phyloP scores from a whole-genome alignment of 2,113 vertebrate genomes.

The Proteles cristata region DNA sequence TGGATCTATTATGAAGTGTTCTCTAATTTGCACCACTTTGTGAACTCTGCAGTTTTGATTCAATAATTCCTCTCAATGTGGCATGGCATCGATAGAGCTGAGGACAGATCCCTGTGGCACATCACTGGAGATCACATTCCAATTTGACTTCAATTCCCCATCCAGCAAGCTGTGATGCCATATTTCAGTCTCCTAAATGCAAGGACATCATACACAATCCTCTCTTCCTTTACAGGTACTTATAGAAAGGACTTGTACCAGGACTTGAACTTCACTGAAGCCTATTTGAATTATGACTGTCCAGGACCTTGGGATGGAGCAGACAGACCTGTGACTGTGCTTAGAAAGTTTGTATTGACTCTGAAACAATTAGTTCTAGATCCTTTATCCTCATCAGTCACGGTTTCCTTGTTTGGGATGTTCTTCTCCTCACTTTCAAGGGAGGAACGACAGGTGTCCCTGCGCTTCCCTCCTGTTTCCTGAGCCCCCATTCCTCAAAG shows the following conservation, averaged over 20 bases:
- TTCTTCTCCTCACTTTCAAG: not conserved
- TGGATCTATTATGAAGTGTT: not conserved
- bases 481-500: not conserved
- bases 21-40: not conserved
- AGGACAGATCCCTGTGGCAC: not conserved
- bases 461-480: not conserved
- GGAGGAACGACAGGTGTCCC: not conserved
- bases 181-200: not conserved
- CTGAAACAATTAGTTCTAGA: not conserved
- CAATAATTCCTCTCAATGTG: not conserved
- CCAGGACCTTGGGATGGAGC: not conserved
- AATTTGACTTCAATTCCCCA: not conserved
- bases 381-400: not conserved
- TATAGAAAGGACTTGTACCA: not conserved
- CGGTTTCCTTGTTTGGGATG: not conserved
- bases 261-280: not conserved
- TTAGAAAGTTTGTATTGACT: not conserved
- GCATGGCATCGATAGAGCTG: not conserved
- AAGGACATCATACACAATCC: too few species aligned
- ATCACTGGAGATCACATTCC: not conserved
- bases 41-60: not conserved
- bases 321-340: not conserved
- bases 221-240: not conserved
- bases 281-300: not conserved
- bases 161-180: not conserved